Evolutionary conservation across 1,140 invertebrate species (phyloP), one percentile per base, ranked within the genome.

Genomic region (Onthophagus taurus): DNA sequence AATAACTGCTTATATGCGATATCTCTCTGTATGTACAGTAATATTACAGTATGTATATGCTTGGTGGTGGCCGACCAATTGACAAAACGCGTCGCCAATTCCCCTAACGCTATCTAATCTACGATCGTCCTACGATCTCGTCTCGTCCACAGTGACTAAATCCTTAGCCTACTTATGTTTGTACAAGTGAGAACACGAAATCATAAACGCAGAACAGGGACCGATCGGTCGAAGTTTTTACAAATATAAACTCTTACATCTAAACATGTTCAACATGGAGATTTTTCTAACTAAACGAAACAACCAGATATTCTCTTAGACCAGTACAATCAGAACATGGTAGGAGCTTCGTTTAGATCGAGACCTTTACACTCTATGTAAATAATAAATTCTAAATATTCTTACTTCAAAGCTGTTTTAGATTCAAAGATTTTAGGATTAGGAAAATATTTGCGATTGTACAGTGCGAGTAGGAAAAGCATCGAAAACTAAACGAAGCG

Each of bases 1-100:
- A n/a, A n/a, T 43, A 41, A 44, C 46, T 49, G 47, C 46, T 45
- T 48, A 29, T 42, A 45, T 48, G 45, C 53, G 44, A 53, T 42
- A 55, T 46, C 49, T 56, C 44, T 51, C 45, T 53, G 44, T 57
- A 57, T 57, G 46, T 57, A 57, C 55, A 57, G 47, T 57, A 57
- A 57, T 57, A 57, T 57, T 52, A 55, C 53, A 55, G 37, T 52
- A 53, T 55, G 46, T 51, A 54, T 52, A 42, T 44, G 39, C 33
- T 26, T 26, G 23, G n/a, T 26, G 23, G 23, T n/a, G 23, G 23
- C 23, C n/a, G 23, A n/a, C 23, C 6, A n/a, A n/a, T 26, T 26
- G 23, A 26, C n/a, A 13, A 20, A 4, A 29, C 30, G 24, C 33
- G 35, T 41, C 31, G 26, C 17, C 29, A 16, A 29, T 14, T 19